Percentiles rank a stretch among this genome's conserved stretches.
phyloP scores from a whole-genome alignment of 2,888 invertebrate genomes.

The Troglohyphantes excavatus region DNA sequence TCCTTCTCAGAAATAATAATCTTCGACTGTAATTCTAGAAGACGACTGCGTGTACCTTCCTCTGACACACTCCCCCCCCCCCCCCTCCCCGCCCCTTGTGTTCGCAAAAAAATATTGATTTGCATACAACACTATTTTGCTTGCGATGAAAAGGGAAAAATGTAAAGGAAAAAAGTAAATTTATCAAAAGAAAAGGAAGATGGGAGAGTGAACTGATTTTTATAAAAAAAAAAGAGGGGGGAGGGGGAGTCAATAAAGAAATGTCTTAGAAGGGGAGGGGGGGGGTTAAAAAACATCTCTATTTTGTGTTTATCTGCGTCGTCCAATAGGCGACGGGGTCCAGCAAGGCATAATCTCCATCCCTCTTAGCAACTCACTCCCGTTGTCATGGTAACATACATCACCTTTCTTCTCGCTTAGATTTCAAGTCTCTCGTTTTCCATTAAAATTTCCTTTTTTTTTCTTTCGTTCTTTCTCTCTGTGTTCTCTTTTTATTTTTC shows the following conservation, averaged over 20 bases:
- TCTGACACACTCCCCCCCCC: constrained; percentile 10
- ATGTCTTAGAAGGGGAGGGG: not conserved
- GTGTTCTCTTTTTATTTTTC: constrained; percentile 27
- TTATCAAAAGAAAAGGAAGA: constrained; percentile 4
- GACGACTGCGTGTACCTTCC: constrained; percentile 31
- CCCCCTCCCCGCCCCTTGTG: constrained; percentile 11
- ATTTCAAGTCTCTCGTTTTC: constrained; percentile 76
- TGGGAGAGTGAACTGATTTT: constrained; percentile 23
- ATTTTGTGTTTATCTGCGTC: constrained; percentile 77
- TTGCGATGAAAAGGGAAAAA: constrained; percentile 44
- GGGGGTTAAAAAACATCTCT: constrained; percentile 75
- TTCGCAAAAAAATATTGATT: constrained; percentile 70
- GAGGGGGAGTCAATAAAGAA: not conserved
- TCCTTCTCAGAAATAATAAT: constrained; percentile 63
- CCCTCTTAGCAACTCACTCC: constrained; percentile 74
- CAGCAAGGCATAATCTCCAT: constrained; percentile 72
- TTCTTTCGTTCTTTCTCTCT: constrained; percentile 16
- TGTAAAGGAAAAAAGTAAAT: constrained; percentile 20
- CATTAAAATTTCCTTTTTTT: constrained; percentile 65
- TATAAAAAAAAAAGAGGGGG: not conserved
- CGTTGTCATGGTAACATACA: constrained; percentile 62
- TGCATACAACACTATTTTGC: constrained; percentile 64
- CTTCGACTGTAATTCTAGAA: constrained; percentile 63
- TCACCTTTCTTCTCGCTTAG: constrained; percentile 63
- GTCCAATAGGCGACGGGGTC: constrained; percentile 72